Base-by-base conservation (phyloP, 2,113 vertebrate genomes). In the Oncorhynchus tshawytscha region DNA sequence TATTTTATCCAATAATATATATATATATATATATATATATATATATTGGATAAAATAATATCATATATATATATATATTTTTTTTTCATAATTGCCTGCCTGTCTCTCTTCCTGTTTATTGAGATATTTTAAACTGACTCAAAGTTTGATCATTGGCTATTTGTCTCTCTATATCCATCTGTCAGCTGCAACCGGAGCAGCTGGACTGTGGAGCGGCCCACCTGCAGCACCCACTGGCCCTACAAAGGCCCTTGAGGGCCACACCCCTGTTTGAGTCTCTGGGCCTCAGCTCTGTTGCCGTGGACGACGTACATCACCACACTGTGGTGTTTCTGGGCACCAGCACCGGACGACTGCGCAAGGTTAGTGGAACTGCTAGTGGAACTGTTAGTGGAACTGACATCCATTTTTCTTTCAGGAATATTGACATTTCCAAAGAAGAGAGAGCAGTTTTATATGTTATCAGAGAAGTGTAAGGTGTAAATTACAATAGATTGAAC, bases 141-240 rank as follows among this genome's bases (percentile, higher is more conserved):
- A 45, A 45, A 45, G 39, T 45, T 45, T 45, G 9, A 31, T 31
- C 54, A 51, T 45, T 12, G 39, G 39, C 39, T 7, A n/a, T 5
- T 12, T 25, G 5, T 77, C 25, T n/a, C 80, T 78, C 67, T 45
- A 12, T 45, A 2, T 45, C 9, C 77, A 12, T 79, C 62, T 82
- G 72, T 15, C 75, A 99, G 97, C 90, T 99, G 82, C 96, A 96
- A 88, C 89, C 88, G 0, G 96, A 99, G 79, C 98, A 99, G 92
- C 88, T 98, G 91, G 96, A 99, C 83, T 99, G 98, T 0, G 98
- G 98, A 0, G 98, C 97, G 0, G 96, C 97, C 0, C 97, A 99
- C 88, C 95, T 99, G 1, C 97, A 99, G 91, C 97, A 98, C 87
- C 98, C 97, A 0, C 89, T 99, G 85, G 94, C 96, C 79, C 85